Conservation (phyloP, 2,113 vertebrate genomes). For the Aptenodytes patagonicus region DNA sequence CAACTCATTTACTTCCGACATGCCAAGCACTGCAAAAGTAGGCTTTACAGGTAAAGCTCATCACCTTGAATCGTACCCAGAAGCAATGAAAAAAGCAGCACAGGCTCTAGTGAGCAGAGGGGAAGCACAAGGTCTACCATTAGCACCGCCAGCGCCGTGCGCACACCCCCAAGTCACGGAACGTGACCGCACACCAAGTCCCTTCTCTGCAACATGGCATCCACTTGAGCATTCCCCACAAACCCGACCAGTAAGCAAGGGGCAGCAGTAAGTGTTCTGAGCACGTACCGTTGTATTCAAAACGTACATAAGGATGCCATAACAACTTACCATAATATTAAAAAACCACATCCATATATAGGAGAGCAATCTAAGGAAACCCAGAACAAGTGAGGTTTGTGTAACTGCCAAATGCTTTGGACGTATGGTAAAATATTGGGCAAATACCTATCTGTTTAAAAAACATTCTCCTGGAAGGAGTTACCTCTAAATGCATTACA, state of each 20-base stretch:
- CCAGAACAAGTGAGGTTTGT: background rate
- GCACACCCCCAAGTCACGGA: accelerated
- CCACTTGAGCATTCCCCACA: accelerated
- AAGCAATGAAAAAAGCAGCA: background rate
- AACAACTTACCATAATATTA: background rate
- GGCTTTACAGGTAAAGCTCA: background rate
- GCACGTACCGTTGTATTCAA: background rate
- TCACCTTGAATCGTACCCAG: background rate
- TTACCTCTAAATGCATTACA: background rate
- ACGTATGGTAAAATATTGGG: background rate
- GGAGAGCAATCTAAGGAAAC: background rate
- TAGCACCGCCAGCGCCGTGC: accelerated
- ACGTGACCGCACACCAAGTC: accelerated
- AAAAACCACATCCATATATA: background rate
- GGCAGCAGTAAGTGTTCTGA: background rate
- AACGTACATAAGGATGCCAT: background rate
- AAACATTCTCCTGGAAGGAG: background rate
- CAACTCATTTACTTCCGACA: background rate
- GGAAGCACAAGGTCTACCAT: background rate
- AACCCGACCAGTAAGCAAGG: background rate
- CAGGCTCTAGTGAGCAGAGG: background rate
- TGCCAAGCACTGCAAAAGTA: background rate
- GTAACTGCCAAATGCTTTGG: background rate
- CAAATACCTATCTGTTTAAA: background rate
- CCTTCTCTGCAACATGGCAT: background rate